Conservation (phyloP, 2,113 vertebrate genomes). For the Calyptomena viridis region DNA sequence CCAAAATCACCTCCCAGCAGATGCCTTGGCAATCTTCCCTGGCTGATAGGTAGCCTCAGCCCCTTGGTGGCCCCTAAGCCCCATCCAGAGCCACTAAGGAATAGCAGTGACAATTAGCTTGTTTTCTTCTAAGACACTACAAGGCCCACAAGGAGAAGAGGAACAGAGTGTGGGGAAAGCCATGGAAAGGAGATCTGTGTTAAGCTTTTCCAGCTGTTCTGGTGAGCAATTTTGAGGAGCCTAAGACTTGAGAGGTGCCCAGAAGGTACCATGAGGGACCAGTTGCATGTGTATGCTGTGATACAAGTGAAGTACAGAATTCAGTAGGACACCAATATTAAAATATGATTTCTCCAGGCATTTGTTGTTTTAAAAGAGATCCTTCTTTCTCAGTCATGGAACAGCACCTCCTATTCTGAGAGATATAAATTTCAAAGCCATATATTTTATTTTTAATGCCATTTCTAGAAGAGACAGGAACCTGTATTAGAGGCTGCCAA, state of each 20-base stretch:
- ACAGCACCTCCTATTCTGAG: neutral
- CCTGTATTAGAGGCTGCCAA: neutral
- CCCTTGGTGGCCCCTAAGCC: neutral
- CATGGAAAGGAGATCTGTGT: neutral
- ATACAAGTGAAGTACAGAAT: neutral
- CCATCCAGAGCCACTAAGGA: neutral
- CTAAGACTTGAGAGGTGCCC: neutral
- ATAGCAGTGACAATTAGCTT: neutral
- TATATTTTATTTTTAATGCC: neutral
- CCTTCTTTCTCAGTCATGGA: neutral
- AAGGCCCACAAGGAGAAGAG: neutral
- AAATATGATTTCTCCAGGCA: neutral
- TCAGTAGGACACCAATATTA: neutral
- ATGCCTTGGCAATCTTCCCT: neutral
- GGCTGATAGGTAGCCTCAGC: neutral
- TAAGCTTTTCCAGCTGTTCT: neutral
- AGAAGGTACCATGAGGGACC: neutral
- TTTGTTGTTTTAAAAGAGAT: neutral
- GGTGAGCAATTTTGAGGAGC: neutral
- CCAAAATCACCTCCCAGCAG: neutral
- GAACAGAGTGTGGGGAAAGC: accelerated
- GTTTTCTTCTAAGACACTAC: neutral
- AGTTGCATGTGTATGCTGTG: neutral
- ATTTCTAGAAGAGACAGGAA: neutral
- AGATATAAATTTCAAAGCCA: neutral